Evolutionary conservation across 2,888 invertebrate genomes (phyloP), one percentile per base, ranked within the genome.

Genomic region (Drosophila trichaetosa): DNA sequence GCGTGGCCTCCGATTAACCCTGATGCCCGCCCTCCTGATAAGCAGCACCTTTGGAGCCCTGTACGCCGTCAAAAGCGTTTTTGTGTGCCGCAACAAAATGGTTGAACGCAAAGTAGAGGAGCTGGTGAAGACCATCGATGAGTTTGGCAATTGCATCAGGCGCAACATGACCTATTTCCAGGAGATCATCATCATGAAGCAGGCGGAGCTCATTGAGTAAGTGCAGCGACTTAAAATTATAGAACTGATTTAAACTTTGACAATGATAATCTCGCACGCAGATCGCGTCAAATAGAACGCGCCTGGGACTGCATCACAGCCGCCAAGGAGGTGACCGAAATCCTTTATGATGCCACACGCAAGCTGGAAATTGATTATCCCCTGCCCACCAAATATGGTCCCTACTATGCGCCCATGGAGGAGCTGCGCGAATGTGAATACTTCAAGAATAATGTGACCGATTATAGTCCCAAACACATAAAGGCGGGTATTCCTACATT

Each of bases 231-330:
- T 18, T 4, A 4, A 18, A 24, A 18, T 16, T 18, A 27, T 0
- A 24, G 2, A 16, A 3, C 0, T 2, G 29, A 5, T 11, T 13
- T 38, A 18, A 29, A 27, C 11, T 33, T 6, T 40, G 0, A 13
- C 3, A 31, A 10, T 10, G n/a, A 2, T 13, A 16, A 10, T 2
- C 29, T 18, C 27, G 4, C 57, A 16, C 5, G 0, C 7, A 93
- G 93, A 83, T 92, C 90, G 2, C 86, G 91, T 2, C 92, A 93
- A 75, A 91, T 91, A 21, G 93, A 93, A 61, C 88, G 92, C 7
- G 92, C 92, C 18, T 93, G 92, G 92, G 92, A 93, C 73, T 93
- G 93, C 62, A 93, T 93, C 29, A 92, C 92, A 18, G 90, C 92
- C 2, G 91, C 92, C 0, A 93, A 93, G 64, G 92, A 92, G 65